Evolutionary conservation across 2,797 vertebrate species (phyloP).

Genomic region (Trachops cirrhosus): DNA sequence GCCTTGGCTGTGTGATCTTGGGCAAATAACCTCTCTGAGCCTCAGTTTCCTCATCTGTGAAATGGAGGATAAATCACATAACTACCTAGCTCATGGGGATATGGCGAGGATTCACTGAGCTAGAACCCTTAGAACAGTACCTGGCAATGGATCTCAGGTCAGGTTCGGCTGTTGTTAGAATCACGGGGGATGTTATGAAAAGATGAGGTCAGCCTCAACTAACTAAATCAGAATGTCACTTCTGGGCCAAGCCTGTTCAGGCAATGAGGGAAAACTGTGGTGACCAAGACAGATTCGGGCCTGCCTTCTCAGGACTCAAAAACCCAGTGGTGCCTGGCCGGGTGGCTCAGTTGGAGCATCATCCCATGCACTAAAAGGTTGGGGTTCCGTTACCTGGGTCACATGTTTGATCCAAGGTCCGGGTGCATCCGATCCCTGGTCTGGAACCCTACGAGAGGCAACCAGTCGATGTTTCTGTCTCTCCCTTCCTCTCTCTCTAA

Average conservation of each 20-base stretch:
- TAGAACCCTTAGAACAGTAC: not conserved
- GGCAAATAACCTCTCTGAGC: not conserved
- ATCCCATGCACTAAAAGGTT: too few relatives aligned
- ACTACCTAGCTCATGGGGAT: not conserved
- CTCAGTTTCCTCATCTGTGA: too few relatives aligned
- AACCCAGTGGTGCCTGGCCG: too few relatives aligned
- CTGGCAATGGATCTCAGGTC: not conserved
- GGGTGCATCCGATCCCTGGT: too few relatives aligned
- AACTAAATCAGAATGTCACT: not conserved
- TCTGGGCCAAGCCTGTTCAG: not conserved
- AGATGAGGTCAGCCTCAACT: not conserved
- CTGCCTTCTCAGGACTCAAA: not conserved
- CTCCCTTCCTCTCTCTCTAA: too few relatives aligned
- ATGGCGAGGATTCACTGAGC: not conserved
- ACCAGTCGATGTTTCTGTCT: too few relatives aligned
- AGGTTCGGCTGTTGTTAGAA: not conserved
- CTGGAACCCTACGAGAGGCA: too few relatives aligned
- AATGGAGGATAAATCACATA: too few relatives aligned
- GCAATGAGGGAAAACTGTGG: too few relatives aligned
- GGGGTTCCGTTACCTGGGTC: too few relatives aligned
- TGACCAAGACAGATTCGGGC: not conserved
- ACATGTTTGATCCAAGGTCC: too few relatives aligned
- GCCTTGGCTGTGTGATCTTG: not conserved
- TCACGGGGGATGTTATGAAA: not conserved
- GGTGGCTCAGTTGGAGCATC: too few relatives aligned